Conservation (phyloP, 1,140 invertebrate species). For the Lepidurus couesii region DNA sequence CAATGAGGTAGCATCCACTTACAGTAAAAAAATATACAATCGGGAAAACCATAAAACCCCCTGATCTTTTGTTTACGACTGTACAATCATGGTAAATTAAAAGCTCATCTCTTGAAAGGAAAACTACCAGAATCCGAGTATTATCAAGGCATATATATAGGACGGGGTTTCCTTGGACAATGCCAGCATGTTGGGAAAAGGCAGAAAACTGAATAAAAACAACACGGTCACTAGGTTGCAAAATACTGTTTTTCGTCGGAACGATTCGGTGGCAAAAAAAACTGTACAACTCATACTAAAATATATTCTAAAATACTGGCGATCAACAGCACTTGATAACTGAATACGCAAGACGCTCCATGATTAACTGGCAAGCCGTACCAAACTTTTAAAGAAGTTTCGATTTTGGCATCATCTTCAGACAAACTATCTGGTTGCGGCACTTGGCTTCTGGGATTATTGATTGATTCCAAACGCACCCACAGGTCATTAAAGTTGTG, state of each 20-base stretch:
- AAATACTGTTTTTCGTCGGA: neutral
- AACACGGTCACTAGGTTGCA: neutral
- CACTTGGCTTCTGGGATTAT: constrained; percentile 29
- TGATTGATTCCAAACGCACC: constrained; percentile 40
- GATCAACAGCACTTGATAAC: neutral
- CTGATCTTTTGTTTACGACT: neutral
- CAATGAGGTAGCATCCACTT: constrained; percentile 8
- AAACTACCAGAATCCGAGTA: neutral
- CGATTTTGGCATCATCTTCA: constrained; percentile 31
- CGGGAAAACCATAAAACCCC: neutral
- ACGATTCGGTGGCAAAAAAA: neutral
- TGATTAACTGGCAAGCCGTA: constrained; percentile 25
- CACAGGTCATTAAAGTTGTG: constrained; percentile 43
- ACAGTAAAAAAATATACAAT: neutral
- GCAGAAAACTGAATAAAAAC: neutral
- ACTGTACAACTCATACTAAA: neutral
- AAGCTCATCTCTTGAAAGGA: neutral
- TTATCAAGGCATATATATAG: constrained; percentile 6
- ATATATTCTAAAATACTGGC: neutral
- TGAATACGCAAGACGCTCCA: neutral
- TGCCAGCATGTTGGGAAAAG: neutral
- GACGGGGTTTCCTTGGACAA: constrained; percentile 8
- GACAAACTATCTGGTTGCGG: constrained; percentile 32
- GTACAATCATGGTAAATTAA: neutral
- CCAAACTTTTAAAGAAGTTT: constrained; percentile 24